Evolutionary conservation across 2,888 invertebrate genomes (phyloP).

Genomic region (Temnothorax unifasciatus): DNA sequence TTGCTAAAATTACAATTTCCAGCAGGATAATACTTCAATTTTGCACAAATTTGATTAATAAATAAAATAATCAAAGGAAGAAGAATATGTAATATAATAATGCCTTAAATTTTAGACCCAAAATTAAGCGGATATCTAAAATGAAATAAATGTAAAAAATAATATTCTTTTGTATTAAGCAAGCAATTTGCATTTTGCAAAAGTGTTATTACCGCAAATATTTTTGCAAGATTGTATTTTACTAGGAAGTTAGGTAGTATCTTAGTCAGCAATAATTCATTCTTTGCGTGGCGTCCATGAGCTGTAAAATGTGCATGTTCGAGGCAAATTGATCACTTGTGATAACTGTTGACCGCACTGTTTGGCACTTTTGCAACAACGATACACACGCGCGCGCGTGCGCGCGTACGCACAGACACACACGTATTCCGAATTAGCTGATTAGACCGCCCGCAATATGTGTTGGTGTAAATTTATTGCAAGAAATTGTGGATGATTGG

Average conservation of each 20-base stretch:
- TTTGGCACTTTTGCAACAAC: not conserved
- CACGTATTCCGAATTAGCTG: not conserved
- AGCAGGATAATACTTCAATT: not conserved
- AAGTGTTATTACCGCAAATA: constrained; percentile 27
- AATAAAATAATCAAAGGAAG: not conserved
- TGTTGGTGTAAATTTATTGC: not conserved
- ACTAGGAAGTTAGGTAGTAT: not conserved
- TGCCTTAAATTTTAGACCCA: not conserved
- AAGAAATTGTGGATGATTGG: constrained; percentile 12
- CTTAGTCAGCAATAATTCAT: constrained; percentile 21
- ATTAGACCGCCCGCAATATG: not conserved
- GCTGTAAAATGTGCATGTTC: constrained; percentile 20
- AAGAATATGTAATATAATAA: not conserved
- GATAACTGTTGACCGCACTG: not conserved
- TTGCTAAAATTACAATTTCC: not conserved
- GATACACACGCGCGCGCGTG: no score
- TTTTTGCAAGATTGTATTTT: constrained; percentile 1
- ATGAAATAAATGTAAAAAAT: not conserved
- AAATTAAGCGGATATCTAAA: not conserved
- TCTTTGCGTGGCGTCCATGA: constrained; percentile 30
- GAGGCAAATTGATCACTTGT: constrained; percentile 55
- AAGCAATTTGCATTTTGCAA: not conserved
- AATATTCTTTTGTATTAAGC: not conserved
- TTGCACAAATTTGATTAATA: not conserved
- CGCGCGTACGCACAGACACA: not conserved